Evolutionary conservation across 2,888 invertebrate species (phyloP), one percentile per base, ranked within the genome.

Genomic region (Mimas tiliae): DNA sequence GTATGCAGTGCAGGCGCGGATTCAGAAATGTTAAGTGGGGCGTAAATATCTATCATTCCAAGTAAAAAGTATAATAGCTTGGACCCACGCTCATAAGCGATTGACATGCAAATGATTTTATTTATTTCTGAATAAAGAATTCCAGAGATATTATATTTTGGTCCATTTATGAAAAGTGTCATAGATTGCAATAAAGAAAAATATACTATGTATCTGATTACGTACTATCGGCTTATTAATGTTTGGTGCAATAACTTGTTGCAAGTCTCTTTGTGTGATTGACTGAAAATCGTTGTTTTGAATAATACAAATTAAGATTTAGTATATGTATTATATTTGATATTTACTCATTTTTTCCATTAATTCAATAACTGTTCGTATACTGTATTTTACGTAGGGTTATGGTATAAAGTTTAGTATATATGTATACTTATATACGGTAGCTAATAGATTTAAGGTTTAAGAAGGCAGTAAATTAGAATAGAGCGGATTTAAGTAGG

Each of bases 361-460:
- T 63, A 63, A 42, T 63, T 63, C 63, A 50, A 38, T 63, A 51
- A 51, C 50, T 62, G 47, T 52, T 58, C 58, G 38, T 58, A 42
- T 58, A 58, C 50, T 62, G 64, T 73, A 70, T 64, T 63, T 50
- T 68, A 70, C 55, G 47, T 67, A 71, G 63, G 63, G n/a, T 47
- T 69, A 74, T 67, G 65, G 71, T 45, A 63, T 72, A 68, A 68
- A 64, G 34, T 27, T 27, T 27, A 27, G 27, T 27, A 27, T 27
- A 27, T 8, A 7, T 58, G 11, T 42, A 58, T 34, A 55, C 55
- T 55, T 58, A 58, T 50, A 19, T 42, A 42, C 12, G 58, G 38
- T 55, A 64, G 66, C 58, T 58, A 42, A 58, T 58, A 58, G 42
- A 42, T 42, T 38, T 55, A 55, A 55, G 34, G 11, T 42, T 45